Evolutionary conservation across 2,797 vertebrate genomes (phyloP), one percentile per base, ranked within the genome.

Genomic region (Uromys caudimaculatus): DNA sequence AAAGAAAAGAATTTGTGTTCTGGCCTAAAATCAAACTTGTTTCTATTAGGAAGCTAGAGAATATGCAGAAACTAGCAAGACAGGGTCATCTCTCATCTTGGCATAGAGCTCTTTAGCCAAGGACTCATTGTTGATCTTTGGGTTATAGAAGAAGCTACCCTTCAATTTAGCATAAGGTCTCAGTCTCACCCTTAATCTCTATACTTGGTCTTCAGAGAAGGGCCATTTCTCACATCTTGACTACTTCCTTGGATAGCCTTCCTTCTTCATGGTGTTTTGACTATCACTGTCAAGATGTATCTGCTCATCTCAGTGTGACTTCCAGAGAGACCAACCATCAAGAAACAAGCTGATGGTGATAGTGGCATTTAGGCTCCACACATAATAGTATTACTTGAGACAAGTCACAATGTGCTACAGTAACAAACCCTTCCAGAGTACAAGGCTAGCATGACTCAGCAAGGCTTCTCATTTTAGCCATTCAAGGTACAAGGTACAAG

Each of bases 1-100:
- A 81, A 91, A 44, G 47, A 77, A 76, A 91, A 82, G 32, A 50
- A 62, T 93, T 94, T 79, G 50, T 89, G 52, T 85, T 93, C 76
- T 89, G 79, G 11, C 69, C 38, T 78, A 23, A 94, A 90, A 82
- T 82, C 4, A 23, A 95, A 75, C 73, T 88, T 75, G 4, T 93
- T 87, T 58, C 44, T 79, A 60, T 90, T 92, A 95, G 47, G 84
- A 95, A 97, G 82, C 56, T 38, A 35, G 0, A 50, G n/a, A 54
- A 75, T 41, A 35, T 27, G 17, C 17, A 89, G 82, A 76, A 92
- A 50, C 23, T n/a, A 79, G 60, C 7, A 91, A 79, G 4, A n/a
- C 38, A 83, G 44, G 10, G 19, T 71, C 21, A 29, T 95, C 78
- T 89, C 85, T 92, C 47, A 71, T 67, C 54, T 62, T 82, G 32